Conservation (phyloP, 2,113 vertebrate species). For the Clarias gariepinus region DNA sequence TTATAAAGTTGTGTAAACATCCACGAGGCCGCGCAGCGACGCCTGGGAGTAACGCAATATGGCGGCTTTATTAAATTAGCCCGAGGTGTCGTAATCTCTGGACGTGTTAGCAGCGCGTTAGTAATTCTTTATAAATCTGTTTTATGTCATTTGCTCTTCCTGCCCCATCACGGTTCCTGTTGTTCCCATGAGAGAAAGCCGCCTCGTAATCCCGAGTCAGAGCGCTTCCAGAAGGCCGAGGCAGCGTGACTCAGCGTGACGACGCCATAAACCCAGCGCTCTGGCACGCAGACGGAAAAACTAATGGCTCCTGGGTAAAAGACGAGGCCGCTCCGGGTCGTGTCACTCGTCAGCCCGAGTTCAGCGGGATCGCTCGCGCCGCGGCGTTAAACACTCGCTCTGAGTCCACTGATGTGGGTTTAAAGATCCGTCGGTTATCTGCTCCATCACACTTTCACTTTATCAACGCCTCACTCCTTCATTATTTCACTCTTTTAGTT, state of each 20-base stretch:
- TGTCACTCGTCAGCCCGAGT: background rate
- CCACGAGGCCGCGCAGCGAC: no score
- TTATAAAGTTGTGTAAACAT: background rate
- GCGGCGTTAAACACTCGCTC: background rate
- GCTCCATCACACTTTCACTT: background rate
- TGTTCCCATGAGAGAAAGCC: constrained; percentile 12
- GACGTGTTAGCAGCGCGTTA: background rate
- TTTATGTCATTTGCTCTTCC: constrained; percentile 25
- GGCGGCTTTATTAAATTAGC: background rate
- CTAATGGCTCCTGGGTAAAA: background rate
- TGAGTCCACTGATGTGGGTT: no score
- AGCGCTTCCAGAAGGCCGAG: background rate
- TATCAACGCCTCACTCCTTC: background rate
- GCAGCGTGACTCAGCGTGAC: constrained; percentile 4
- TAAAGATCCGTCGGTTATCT: no score
- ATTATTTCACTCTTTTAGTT: background rate
- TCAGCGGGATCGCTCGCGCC: background rate
- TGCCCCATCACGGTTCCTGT: background rate
- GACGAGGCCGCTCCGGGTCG: background rate
- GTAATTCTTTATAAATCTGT: constrained; percentile 28
- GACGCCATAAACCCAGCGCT: background rate
- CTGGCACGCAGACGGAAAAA: background rate
- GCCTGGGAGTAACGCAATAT: background rate
- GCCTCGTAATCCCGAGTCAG: constrained; percentile 4
- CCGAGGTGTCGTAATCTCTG: constrained; percentile 10